Conservation (phyloP, 2,888 invertebrate species). For the Heteropelma amictum region DNA sequence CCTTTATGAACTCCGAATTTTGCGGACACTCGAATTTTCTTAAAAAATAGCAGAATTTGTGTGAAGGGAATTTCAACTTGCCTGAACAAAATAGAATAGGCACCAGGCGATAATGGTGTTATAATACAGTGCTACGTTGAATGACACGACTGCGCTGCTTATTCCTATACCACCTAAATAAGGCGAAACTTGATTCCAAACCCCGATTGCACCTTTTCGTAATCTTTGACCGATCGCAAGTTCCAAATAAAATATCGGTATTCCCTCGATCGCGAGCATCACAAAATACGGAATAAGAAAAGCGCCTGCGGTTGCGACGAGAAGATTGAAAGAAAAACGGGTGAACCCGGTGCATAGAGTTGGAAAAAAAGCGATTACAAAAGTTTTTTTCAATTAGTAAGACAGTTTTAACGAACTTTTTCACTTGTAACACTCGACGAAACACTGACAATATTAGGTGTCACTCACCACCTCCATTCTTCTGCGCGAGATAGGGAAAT, state of each 20-base stretch:
- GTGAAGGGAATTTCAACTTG: conserved; percentile 59
- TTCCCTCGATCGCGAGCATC: conserved; percentile 95
- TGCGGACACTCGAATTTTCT: too few species aligned
- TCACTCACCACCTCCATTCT: conserved; percentile 89
- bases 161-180: conserved; percentile 94
- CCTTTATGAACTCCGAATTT: too few species aligned
- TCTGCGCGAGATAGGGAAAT: conserved; percentile 96
- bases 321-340: conserved; percentile 4
- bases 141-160: conserved; percentile 96
- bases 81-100: conserved; percentile 93
- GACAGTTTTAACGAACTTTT: conserved; percentile 1
- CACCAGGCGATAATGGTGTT: conserved; percentile 99
- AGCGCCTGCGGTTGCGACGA: conserved; percentile 83
- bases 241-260: conserved; percentile 97
- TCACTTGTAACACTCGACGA: neutral
- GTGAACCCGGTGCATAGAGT: neutral
- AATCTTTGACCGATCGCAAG: conserved; percentile 96
- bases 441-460: conserved; percentile 4
- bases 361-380: neutral
- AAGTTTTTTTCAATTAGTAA: conserved; percentile 23
- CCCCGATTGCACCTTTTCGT: conserved; percentile 95
- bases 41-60: neutral
- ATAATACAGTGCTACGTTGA: conserved; percentile 97
- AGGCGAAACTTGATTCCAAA: conserved; percentile 96
- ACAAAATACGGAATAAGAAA: conserved; percentile 97